Evolutionary conservation across 1,140 invertebrate genomes (phyloP).

Genomic region (Hyles vespertilio): DNA sequence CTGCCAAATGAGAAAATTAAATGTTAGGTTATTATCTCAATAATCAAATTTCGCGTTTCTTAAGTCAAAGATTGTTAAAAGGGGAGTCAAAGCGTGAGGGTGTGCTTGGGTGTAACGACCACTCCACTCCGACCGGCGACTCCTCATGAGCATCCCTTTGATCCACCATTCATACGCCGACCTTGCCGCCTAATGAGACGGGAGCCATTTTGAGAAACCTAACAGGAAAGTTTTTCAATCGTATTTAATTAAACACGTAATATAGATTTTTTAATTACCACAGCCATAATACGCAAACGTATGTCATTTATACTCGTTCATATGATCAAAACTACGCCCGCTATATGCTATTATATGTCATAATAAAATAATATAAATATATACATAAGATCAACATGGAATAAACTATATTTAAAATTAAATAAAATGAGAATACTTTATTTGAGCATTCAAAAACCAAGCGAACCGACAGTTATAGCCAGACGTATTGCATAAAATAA

Average conservation of each 20-base stretch:
- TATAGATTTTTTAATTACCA: too few species aligned
- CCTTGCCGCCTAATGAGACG: conserved; percentile 31
- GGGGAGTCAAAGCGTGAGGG: conserved; percentile 25
- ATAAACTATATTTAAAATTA: too few species aligned
- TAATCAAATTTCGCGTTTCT: conserved; percentile 24
- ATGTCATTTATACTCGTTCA: too few species aligned
- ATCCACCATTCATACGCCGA: conserved; percentile 34
- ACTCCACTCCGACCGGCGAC: conserved; percentile 31
- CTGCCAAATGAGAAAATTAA: conserved; percentile 3
- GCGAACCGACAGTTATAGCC: too few species aligned
- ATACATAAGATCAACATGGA: too few species aligned
- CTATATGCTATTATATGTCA: too few species aligned
- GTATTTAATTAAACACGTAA: background rate
- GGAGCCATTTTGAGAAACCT: conserved; percentile 22
- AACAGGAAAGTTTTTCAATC: background rate
- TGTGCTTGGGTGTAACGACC: conserved; percentile 32
- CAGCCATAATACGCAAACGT: too few species aligned
- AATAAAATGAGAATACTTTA: too few species aligned
- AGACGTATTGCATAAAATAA: too few species aligned
- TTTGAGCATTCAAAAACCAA: too few species aligned
- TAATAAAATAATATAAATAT: too few species aligned
- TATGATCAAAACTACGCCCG: too few species aligned
- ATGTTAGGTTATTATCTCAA: conserved; percentile 4
- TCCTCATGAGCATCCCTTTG: conserved; percentile 40
- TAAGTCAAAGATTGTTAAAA: conserved; percentile 30